Base-by-base conservation (phyloP, 2,888 invertebrate species). In the Myopa testacea region DNA sequence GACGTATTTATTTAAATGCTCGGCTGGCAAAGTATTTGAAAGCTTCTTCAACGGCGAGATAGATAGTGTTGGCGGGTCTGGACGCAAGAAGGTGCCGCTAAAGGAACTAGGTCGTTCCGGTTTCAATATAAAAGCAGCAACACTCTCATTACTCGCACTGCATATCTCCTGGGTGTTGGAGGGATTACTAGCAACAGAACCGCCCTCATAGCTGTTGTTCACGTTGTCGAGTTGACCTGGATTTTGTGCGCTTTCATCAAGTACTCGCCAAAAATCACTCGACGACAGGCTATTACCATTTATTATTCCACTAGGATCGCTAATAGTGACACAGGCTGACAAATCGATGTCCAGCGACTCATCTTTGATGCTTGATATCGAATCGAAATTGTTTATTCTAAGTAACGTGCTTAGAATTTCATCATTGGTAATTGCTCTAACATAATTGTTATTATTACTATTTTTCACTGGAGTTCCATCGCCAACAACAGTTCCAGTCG, bases 281-380 rank as follows among this genome's bases (percentile, higher is more conserved):
- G 88, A 87, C 0, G 88, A 88, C 0, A 89, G 81, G 58, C 88
- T 88, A 77, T 87, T 88, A 4, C 87, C 86, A 40, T 84, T 86
- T 60, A 87, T 81, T 34, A 87, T 84, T 52, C 86, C 87, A 40
- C 68, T 81, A 0, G 88, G 85, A 78, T 84, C 85, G 72, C 85
- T 86, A 69, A 89, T 89, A 3, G 89, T 88, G 38, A 89, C 89
- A 78, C 89, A 89, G 40, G 89, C 89, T 63, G 89, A 89, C 75
- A 87, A 80, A 85, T 89, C 87, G 78, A 89, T 89, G 81, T 89
- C 89, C 79, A 89, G 81, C 67, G 89, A 89, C 78, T 89, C 89
- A 76, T 89, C 89, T 80, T 89, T 89, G 34, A 89, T 88, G 81
- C 87, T 88, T 68, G 88, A 88, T 81, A 88, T 88, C 10, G 89